Conservation (phyloP, 1,140 invertebrate genomes). For the Alviniconcha marisindica region DNA sequence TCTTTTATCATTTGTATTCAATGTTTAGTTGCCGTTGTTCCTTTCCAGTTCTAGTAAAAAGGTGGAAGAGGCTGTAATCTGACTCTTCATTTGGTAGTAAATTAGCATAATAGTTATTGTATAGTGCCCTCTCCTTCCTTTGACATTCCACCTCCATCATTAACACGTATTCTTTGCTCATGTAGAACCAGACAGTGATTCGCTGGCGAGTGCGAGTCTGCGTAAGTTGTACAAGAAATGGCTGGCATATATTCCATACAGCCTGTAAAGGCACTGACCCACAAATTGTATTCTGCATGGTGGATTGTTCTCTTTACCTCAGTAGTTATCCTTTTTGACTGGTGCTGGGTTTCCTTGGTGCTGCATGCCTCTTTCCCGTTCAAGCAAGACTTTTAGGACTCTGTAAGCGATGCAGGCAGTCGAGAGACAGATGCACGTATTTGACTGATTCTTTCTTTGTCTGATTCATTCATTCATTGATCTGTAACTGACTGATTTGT, state of each 20-base stretch:
- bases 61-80: too few relatives aligned
- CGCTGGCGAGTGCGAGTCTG: conserved; percentile 36
- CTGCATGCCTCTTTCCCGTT: not conserved
- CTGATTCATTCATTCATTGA: too few relatives aligned
- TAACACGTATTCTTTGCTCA: conserved; percentile 1
- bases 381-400: not conserved
- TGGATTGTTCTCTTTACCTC: not conserved
- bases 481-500: too few relatives aligned
- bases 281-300: conserved; percentile 4
- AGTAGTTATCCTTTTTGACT: not conserved
- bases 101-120: not conserved
- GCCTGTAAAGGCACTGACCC: not conserved
- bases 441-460: not conserved
- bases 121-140: too few relatives aligned
- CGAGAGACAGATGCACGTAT: too few relatives aligned
- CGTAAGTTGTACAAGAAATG: conserved; percentile 8
- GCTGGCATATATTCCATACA: not conserved
- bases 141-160: too few relatives aligned
- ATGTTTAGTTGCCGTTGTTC: too few relatives aligned
- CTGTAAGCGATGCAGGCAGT: not conserved
- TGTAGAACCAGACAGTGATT: conserved; percentile 33
- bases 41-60: too few relatives aligned
- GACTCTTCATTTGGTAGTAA: too few relatives aligned
- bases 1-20: too few relatives aligned
- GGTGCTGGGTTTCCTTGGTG: not conserved